Conservation (phyloP, 2,888 invertebrate species). For the Bellardia bayeri region DNA sequence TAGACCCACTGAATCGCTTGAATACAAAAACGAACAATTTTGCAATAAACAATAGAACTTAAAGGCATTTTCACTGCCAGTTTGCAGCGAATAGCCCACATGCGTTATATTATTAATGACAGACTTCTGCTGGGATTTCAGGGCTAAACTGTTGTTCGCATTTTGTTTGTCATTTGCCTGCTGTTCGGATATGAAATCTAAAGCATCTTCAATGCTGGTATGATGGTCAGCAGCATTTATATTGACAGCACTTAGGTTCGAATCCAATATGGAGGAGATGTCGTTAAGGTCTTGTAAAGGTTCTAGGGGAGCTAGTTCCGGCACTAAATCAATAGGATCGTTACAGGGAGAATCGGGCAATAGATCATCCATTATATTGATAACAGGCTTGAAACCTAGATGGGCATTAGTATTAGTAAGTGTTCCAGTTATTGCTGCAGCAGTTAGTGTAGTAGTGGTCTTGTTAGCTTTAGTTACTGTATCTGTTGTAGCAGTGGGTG, state of each 20-base stretch:
- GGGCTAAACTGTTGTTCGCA: not conserved
- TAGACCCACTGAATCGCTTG: conserved; percentile 79
- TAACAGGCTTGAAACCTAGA: conserved; percentile 70
- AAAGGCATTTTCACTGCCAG: conserved; percentile 54
- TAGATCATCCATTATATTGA: conserved; percentile 75
- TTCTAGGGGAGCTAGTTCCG: conserved; percentile 73
- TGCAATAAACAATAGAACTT: conserved; percentile 80
- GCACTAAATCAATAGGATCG: conserved; percentile 75
- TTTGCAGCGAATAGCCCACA: conserved; percentile 77
- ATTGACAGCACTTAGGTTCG: conserved; percentile 70
- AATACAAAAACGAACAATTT: conserved; percentile 81
- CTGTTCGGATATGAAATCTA: conserved; percentile 75
- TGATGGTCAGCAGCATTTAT: conserved; percentile 75
- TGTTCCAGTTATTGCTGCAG: not conserved
- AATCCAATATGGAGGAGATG: conserved; percentile 75
- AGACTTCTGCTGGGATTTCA: conserved; percentile 1
- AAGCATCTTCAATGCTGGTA: conserved; percentile 77
- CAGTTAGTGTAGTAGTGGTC: not conserved
- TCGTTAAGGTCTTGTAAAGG: conserved; percentile 76
- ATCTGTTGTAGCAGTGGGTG: not conserved
- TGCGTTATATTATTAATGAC: conserved; percentile 77
- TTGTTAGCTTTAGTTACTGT: not conserved
- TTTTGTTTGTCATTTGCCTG: conserved; percentile 65
- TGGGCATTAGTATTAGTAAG: conserved; percentile 3
- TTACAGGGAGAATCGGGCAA: conserved; percentile 75